phyloP scores from a whole-genome alignment of 1,140 invertebrate species.

The Listronotus bonariensis region DNA sequence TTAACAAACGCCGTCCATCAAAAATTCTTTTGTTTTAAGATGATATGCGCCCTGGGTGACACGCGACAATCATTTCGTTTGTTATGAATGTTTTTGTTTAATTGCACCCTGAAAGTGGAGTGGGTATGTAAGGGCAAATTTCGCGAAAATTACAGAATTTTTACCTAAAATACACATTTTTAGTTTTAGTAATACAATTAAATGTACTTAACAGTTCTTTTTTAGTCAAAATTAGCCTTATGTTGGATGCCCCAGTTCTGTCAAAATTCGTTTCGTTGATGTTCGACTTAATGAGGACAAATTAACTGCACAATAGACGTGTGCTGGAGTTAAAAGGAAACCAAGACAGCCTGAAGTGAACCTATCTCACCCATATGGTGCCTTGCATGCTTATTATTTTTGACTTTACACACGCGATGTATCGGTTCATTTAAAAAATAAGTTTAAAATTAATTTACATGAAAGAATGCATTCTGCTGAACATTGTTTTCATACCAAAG shows the following conservation, averaged over 20 bases:
- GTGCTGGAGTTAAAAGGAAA: conserved; percentile 7
- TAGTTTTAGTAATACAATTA: too few species aligned
- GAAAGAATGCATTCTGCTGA: too few species aligned
- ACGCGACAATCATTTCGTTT: conserved; percentile 16
- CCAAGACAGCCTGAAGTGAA: conserved; percentile 12
- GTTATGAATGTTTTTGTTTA: conserved; percentile 6
- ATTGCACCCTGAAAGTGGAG: not conserved
- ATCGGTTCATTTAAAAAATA: too few species aligned
- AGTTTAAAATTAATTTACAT: too few species aligned
- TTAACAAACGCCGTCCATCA: conserved; percentile 31
- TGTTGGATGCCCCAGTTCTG: conserved; percentile 6
- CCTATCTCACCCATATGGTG: conserved; percentile 20
- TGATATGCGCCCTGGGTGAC: conserved; percentile 30
- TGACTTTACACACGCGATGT: conserved; percentile 4
- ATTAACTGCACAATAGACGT: conserved; percentile 13
- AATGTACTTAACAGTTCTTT: not conserved
- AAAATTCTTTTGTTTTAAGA: conserved; percentile 26
- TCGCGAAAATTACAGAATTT: too few species aligned
- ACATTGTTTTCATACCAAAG: too few species aligned
- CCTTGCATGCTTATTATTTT: conserved; percentile 21
- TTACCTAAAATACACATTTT: too few species aligned
- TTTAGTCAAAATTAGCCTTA: conserved; percentile 10
- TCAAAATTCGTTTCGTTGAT: conserved; percentile 14
- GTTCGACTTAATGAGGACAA: conserved; percentile 13
- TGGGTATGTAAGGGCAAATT: too few species aligned